A percentile compares a stretch with the other conserved stretches of the same genome.
Evolutionary conservation across 2,888 invertebrate genomes (phyloP).

Genomic region (Spodoptera littoralis): DNA sequence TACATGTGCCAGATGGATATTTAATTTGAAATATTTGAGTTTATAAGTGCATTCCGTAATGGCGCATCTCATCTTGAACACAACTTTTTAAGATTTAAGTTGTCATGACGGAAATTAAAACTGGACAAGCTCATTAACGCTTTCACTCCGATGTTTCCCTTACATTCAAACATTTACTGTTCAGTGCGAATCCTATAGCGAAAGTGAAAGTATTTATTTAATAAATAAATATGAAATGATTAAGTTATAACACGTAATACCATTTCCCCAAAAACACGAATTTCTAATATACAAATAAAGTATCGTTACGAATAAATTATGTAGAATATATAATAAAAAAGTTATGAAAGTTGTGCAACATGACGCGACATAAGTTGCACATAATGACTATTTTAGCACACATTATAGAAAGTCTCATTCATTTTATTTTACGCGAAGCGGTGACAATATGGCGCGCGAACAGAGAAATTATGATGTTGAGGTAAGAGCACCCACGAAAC

Average conservation of each 20-base stretch:
- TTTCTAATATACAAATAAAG: conserved; percentile 52
- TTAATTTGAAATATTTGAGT: conserved; percentile 22
- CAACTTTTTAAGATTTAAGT: conserved; percentile 61
- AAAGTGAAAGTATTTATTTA: conserved; percentile 75
- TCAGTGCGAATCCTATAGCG: conserved; percentile 73
- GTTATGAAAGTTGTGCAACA: conserved; percentile 47
- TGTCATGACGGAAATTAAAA: conserved; percentile 80
- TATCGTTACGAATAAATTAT: conserved; percentile 47
- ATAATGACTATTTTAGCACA: conserved; percentile 25
- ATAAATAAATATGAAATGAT: conserved; percentile 56
- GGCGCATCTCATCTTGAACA: conserved; percentile 38
- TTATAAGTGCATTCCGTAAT: conserved; percentile 21
- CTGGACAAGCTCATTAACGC: conserved; percentile 80
- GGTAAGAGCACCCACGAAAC: conserved; percentile 1
- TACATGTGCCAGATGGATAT: neutral
- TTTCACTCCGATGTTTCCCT: conserved; percentile 82
- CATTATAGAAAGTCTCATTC: conserved; percentile 45
- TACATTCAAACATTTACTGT: conserved; percentile 76
- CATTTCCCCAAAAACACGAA: conserved; percentile 31
- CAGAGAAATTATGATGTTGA: conserved; percentile 22
- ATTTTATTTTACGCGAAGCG: conserved; percentile 18
- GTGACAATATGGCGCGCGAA: conserved; percentile 25
- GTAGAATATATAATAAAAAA: conserved; percentile 37
- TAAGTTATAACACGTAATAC: conserved; percentile 40
- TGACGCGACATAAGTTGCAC: conserved; percentile 20